Percentiles rank a stretch among this genome's conserved stretches.
phyloP scores from a whole-genome alignment of 2,797 vertebrate species.

The Dryobates pubescens region DNA sequence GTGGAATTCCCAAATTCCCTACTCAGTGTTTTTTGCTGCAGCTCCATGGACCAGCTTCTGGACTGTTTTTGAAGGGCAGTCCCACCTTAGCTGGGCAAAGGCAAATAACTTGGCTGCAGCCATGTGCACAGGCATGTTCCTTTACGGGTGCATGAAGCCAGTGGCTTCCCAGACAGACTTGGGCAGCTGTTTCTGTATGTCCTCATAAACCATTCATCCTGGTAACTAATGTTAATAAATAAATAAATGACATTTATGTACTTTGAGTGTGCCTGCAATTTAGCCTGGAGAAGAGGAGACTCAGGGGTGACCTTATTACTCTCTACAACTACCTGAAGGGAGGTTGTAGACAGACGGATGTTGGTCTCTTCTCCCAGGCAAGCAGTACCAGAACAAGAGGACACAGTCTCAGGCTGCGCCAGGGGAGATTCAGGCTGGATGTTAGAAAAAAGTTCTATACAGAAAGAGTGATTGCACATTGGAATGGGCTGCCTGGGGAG shows the following conservation, averaged over 20 bases:
- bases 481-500: too few relatives aligned
- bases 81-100: neutral
- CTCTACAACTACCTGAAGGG: too few relatives aligned
- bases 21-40: neutral
- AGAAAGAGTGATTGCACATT: too few relatives aligned
- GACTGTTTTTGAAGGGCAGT: neutral
- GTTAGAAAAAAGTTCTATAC: too few relatives aligned
- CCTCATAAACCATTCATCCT: neutral
- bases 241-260: neutral
- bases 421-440: too few relatives aligned
- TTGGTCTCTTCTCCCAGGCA: too few relatives aligned
- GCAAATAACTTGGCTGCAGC: neutral
- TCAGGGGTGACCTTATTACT: too few relatives aligned
- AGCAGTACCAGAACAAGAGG: too few relatives aligned
- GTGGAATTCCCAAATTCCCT: neutral
- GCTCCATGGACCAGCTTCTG: neutral
- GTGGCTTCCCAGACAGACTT: neutral
- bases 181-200: neutral
- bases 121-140: neutral
- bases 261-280: neutral
- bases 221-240: neutral
- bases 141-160: rapidly evolving
- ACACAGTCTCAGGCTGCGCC: too few relatives aligned
- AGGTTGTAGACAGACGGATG: too few relatives aligned
- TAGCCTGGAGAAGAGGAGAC: too few relatives aligned